Evolutionary conservation across 2,113 vertebrate species (phyloP).

Genomic region (Vicugna pacos): DNA sequence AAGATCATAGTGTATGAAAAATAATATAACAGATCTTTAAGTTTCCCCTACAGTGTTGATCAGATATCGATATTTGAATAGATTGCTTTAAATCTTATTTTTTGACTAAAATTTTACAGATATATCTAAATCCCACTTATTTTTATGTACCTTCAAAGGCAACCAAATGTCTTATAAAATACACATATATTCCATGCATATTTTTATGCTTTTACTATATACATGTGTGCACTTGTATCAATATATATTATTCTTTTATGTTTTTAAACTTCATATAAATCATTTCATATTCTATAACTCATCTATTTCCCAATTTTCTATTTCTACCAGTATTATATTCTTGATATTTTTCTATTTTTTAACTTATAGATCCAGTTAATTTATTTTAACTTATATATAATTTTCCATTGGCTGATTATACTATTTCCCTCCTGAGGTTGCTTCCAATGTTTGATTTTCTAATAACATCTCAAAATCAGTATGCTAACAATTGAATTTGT

Average conservation of each 20-base stretch:
- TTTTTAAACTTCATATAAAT: neutral
- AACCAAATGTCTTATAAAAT: neutral
- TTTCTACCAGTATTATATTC: neutral
- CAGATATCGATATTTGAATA: neutral
- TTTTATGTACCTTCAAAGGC: neutral
- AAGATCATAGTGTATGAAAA: neutral
- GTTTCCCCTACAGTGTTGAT: neutral
- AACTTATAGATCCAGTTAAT: neutral
- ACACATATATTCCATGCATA: neutral
- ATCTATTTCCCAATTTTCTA: neutral
- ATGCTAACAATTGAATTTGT: neutral
- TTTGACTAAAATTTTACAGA: neutral
- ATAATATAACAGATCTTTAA: neutral
- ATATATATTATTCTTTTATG: neutral
- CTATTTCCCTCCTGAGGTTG: neutral
- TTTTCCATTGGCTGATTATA: slow-evolving; percentile 26
- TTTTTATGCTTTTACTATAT: neutral
- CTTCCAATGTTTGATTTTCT: slow-evolving; percentile 18
- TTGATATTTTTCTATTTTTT: neutral
- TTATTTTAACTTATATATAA: neutral
- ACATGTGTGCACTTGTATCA: neutral
- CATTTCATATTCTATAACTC: neutral
- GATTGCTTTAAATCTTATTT: slow-evolving; percentile 3
- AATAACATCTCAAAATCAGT: slow-evolving; percentile 25
- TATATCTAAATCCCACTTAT: neutral